These are phyloP conservation scores for Aporophyla lueneburgensis DNA, from an alignment of 2,888 invertebrate species.

Conservation along the genomic window DNA sequence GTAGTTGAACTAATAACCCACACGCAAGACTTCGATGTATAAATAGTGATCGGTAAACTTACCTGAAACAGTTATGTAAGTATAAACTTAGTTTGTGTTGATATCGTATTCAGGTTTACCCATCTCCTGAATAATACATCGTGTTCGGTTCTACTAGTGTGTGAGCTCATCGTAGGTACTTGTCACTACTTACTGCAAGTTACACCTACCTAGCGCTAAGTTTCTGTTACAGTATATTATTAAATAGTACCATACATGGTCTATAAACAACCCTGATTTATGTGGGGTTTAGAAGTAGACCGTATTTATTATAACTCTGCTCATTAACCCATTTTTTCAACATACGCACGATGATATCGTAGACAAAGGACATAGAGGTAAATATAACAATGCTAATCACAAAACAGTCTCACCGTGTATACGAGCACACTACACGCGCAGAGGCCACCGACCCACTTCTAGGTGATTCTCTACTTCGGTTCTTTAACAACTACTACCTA, in stretches of 20 bases:
- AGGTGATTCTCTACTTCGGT: not conserved
- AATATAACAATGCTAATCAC: slow-evolving; percentile 12
- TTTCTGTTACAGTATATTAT: not conserved
- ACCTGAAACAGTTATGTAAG: slow-evolving; percentile 11
- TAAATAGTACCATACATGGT: not conserved
- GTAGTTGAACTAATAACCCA: not conserved
- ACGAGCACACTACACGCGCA: not conserved
- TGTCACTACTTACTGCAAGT: slow-evolving; percentile 24
- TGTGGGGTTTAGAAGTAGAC: not conserved
- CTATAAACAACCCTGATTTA: not conserved
- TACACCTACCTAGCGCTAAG: not conserved
- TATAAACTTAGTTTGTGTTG: slow-evolving; percentile 25
- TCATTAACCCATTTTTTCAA: slow-evolving; percentile 13
- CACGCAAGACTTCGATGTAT: not conserved
- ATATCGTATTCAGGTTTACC: slow-evolving; percentile 24
- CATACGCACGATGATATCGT: not conserved
- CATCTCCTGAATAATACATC: slow-evolving; percentile 51
- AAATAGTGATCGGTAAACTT: slow-evolving; percentile 23
- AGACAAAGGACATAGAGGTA: slow-evolving; percentile 2
- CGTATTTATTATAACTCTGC: not conserved
- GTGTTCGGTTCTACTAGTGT: not conserved
- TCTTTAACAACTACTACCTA: not conserved
- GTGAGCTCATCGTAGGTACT: not conserved
- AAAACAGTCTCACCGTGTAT: not conserved
- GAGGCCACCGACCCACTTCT: not conserved